These are phyloP conservation scores for Ectemnius lituratus DNA, from an alignment of 2,888 invertebrate species.

Conservation along the genomic window DNA sequence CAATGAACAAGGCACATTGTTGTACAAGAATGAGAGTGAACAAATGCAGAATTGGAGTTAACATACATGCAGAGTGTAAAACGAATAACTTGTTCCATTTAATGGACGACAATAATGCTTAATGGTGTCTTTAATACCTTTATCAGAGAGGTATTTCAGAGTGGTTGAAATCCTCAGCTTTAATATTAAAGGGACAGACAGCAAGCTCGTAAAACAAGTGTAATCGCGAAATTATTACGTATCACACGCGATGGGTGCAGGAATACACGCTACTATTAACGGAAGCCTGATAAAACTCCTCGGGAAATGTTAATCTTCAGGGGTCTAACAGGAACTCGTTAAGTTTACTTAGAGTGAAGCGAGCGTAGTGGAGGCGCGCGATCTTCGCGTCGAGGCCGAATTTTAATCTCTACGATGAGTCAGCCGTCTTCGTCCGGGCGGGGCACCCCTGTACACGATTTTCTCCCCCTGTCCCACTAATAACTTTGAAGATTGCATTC, in stretches of 20 bases:
- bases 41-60: neutral
- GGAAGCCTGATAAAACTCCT: constrained; percentile 26
- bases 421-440: too few species aligned
- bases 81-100: neutral
- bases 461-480: constrained; percentile 17
- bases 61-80: too few species aligned
- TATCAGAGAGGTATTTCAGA: neutral
- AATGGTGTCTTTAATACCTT: neutral
- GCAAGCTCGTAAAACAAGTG: neutral
- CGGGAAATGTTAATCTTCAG: too few species aligned
- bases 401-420: constrained; percentile 24
- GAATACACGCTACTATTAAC: constrained; percentile 23
- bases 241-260: neutral
- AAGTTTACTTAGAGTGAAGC: too few species aligned
- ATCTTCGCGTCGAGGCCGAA: constrained; percentile 12
- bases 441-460: too few species aligned
- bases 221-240: constrained; percentile 2
- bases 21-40: neutral
- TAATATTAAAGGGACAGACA: neutral
- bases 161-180: neutral
- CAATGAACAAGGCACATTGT: neutral
- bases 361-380: too few species aligned
- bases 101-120: neutral
- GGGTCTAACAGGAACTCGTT: too few species aligned
- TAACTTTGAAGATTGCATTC: constrained; percentile 43